Evolutionary conservation across 1,140 invertebrate genomes (phyloP).

Genomic region (Aphis craccivora): DNA sequence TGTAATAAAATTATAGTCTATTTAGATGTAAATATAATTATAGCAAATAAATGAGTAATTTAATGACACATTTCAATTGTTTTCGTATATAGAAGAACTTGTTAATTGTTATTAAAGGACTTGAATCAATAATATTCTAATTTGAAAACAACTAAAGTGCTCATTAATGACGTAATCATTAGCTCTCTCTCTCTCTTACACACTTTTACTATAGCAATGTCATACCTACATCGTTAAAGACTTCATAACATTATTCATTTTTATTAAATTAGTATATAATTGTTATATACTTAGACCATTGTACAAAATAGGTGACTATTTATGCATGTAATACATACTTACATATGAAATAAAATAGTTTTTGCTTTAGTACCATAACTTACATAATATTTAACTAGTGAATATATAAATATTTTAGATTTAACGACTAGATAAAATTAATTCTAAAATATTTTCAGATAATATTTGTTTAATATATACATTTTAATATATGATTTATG

Average conservation of each 20-base stretch:
- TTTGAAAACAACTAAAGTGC: background rate
- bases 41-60: constrained; percentile 13
- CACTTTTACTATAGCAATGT: background rate
- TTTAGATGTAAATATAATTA: background rate
- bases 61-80: background rate
- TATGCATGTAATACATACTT: too few relatives aligned
- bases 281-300: background rate
- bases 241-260: background rate
- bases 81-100: background rate
- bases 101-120: background rate
- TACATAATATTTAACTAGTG: background rate
- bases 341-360: background rate
- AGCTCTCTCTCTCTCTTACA: background rate
- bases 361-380: background rate
- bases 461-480: background rate
- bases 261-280: background rate
- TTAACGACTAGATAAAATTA: background rate
- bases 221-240: background rate
- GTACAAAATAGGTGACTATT: too few relatives aligned
- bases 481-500: background rate
- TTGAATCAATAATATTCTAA: background rate
- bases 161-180: background rate
- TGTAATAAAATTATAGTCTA: background rate
- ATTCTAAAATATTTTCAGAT: background rate
- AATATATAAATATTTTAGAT: background rate